Evolutionary conservation across 2,888 invertebrate genomes (phyloP), one percentile per base, ranked within the genome.

Genomic region (Ichneumoninae sp.): DNA sequence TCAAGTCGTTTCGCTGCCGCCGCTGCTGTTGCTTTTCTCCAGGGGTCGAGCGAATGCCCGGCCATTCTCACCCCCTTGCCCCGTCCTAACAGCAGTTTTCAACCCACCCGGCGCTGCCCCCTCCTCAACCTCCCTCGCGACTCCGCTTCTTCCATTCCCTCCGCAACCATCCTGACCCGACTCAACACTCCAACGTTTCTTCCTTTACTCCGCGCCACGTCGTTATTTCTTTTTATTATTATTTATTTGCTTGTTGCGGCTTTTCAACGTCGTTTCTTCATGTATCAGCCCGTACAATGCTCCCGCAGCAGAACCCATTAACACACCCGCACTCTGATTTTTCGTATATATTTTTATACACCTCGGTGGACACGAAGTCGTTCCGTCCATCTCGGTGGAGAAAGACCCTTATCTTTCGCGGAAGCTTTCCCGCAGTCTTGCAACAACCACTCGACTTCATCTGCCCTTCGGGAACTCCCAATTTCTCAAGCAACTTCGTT

Each of bases 1-100:
- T 91, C 90, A 90, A 86, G 87, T 82, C 81, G 72, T 80, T 87
- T 60, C 75, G 78, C 74, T 68, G 52, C 57, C 54, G 57, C 52
- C 65, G 54, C 71, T 80, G 72, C 71, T 66, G 79, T 62, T 78
- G 54, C 70, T 83, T 75, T 70, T 84, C 82, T 83, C 76, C 70
- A 13, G 72, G 74, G 74, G 80, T 81, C 57, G 75, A 78, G 81
- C 75, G 75, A 66, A 57, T 80, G 80, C 72, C 72, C 74, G 83
- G 81, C 70, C 76, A 74, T 54, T 76, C 68, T 40, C 60, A 57
- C 30, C 62, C 76, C 76, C 76, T 79, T 60, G 22, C 72, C 69
- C 68, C 70, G 68, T 22, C 62, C 71, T 69, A 72, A 16, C 54
- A 54, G 62, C 77, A 82, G 68, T 79, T 75, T 75, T 66, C 82